Percentiles rank a stretch among this genome's conserved stretches.
Conservation (phyloP, 2,797 vertebrate species). For the Labeo calbasu region DNA sequence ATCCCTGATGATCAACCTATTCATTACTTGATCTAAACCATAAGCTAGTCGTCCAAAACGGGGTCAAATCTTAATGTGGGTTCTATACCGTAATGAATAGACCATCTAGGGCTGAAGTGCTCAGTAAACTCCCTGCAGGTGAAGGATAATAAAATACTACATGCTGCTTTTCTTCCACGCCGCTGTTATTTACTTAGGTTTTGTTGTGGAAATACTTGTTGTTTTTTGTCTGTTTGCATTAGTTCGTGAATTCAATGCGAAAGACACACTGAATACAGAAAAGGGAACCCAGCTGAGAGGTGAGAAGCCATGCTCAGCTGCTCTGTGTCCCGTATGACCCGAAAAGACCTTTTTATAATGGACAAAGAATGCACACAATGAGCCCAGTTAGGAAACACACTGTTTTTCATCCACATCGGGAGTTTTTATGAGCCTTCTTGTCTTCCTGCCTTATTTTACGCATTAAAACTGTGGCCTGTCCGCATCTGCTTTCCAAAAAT, state of each 20-base stretch:
- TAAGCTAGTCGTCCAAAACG: not conserved
- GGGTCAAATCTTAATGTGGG: not conserved
- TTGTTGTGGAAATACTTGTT: conserved; percentile 68
- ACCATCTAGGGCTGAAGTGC: conserved; percentile 27
- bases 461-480: not conserved
- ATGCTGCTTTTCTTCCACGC: conserved; percentile 62
- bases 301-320: conserved; percentile 65
- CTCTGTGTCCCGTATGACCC: conserved; percentile 38
- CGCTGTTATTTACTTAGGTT: conserved; percentile 53
- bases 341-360: conserved; percentile 59
- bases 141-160: conserved; percentile 59
- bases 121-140: conserved; percentile 54
- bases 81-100: not conserved
- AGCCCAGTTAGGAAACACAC: conserved; percentile 2
- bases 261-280: conserved; percentile 69
- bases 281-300: conserved; percentile 61
- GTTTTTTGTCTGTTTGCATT: conserved; percentile 65
- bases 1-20: not conserved
- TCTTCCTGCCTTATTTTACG: not conserved
- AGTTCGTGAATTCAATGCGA: conserved; percentile 66
- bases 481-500: conserved; percentile 18
- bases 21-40: not conserved
- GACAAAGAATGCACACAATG: conserved; percentile 20
- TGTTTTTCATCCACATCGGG: not conserved
- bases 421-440: not conserved